Evolutionary conservation across 92 coral and sea anemone species (phyloP).

Genomic region (Zoanthus solanderi): DNA sequence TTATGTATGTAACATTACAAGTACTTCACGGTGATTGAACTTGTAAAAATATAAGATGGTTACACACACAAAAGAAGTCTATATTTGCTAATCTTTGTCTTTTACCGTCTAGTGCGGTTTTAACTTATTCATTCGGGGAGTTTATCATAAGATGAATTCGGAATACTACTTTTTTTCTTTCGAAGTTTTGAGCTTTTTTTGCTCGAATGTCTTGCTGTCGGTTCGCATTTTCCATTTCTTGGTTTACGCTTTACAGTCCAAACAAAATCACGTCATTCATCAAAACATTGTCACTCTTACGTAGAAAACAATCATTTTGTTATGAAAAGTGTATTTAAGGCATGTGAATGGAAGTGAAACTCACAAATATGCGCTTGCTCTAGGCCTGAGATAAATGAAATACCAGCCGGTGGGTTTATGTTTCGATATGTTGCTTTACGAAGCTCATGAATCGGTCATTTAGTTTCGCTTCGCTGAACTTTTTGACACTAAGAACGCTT

Average conservation of each 20-base stretch:
- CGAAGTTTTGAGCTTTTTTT: not conserved
- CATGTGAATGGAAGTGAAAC: conserved; percentile 18
- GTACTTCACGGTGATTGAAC: not conserved
- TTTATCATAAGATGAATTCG: not conserved
- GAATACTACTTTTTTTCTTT: not conserved
- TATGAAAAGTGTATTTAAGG: conserved; percentile 40
- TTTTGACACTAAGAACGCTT: conserved; percentile 5
- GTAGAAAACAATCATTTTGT: not conserved
- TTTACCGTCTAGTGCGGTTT: not conserved
- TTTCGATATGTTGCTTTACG: not conserved
- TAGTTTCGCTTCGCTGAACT: conserved; percentile 34
- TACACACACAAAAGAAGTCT: not conserved
- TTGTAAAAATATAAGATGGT: not conserved
- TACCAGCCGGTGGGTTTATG: conserved; percentile 8
- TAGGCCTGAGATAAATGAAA: conserved; percentile 22
- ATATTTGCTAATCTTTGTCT: not conserved
- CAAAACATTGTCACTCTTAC: conserved; percentile 12
- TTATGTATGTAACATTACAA: not conserved
- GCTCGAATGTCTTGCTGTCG: not conserved
- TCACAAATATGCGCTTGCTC: conserved; percentile 1
- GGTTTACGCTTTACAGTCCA: not conserved
- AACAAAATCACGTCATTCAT: conserved; percentile 42
- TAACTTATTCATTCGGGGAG: not conserved
- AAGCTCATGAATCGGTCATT: conserved; percentile 27
- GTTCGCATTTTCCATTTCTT: not conserved